phyloP scores from a whole-genome alignment of 2,113 vertebrate genomes.

The Petroica traversi region DNA sequence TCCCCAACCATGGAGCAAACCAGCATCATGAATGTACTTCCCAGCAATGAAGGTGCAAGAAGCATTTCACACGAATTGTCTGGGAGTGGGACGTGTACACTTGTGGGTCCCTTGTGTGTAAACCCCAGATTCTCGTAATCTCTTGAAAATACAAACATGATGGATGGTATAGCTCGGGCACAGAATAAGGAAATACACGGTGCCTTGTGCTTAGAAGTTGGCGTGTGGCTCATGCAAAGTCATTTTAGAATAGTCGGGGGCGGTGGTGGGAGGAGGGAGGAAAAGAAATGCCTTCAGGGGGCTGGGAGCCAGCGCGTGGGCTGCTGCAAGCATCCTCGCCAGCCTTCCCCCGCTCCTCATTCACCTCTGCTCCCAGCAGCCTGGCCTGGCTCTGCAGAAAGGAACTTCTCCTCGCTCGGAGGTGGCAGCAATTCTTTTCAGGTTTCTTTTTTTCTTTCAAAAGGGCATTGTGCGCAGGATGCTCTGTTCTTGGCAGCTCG shows the following conservation, averaged over 20 bases:
- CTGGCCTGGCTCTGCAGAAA: background rate
- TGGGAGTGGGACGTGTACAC: fast-evolving
- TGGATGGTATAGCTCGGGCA: background rate
- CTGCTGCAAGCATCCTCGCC: background rate
- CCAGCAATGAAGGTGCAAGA: background rate
- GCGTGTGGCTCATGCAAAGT: background rate
- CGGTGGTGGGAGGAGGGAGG: background rate
- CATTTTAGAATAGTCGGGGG: background rate
- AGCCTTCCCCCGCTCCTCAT: background rate
- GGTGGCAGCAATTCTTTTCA: background rate
- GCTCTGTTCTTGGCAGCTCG: background rate
- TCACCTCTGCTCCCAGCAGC: background rate
- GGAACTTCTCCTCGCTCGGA: background rate
- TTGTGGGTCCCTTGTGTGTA: background rate
- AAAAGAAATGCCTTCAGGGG: background rate
- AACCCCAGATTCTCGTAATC: background rate
- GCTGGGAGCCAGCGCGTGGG: background rate
- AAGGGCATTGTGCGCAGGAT: background rate
- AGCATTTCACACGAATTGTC: background rate
- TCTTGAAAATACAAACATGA: background rate
- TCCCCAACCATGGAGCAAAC: background rate
- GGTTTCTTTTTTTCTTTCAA: background rate
- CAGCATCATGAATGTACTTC: fast-evolving
- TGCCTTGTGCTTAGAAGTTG: background rate
- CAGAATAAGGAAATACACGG: background rate